These are phyloP conservation scores for Sycophaga agraensis DNA, from an alignment of 1,140 invertebrate species.

Conservation along the genomic window DNA sequence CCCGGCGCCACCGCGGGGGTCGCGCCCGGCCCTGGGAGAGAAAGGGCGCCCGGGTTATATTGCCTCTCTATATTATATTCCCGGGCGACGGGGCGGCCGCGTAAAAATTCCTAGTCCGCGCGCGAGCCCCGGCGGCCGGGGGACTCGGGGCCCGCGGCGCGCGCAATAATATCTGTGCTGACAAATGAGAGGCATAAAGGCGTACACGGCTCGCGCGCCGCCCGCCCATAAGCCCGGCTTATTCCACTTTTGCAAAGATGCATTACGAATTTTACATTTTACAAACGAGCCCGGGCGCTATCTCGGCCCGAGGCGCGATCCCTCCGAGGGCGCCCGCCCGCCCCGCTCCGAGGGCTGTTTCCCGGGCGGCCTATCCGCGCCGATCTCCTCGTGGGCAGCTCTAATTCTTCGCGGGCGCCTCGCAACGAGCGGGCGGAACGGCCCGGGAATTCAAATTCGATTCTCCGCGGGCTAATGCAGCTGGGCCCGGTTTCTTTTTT, in stretches of 20 bases:
- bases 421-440: no score
- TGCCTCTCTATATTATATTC: conserved; percentile 55
- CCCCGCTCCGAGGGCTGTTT: background rate
- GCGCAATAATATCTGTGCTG: conserved; percentile 56
- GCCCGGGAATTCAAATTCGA: no score
- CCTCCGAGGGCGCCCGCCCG: conserved; percentile 32
- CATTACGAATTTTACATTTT: conserved; percentile 57
- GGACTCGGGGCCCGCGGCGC: conserved; percentile 37
- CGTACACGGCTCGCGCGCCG: conserved; percentile 46
- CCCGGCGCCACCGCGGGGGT: conserved; percentile 17
- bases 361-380: no score
- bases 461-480: no score
- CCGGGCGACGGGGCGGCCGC: conserved; percentile 45
- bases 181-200: conserved; percentile 57
- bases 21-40: background rate
- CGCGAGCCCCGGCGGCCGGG: conserved; percentile 1
- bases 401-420: no score
- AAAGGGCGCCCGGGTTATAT: conserved; percentile 39
- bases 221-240: conserved; percentile 48
- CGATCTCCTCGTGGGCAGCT: no score
- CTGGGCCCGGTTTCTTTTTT: no score
- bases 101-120: conserved; percentile 54
- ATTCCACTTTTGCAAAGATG: conserved; percentile 55
- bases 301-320: conserved; percentile 51
- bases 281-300: conserved; percentile 49